Percentiles rank a stretch among this genome's conserved stretches.
These are phyloP conservation scores for Synanthedon andrenaeformis DNA, from an alignment of 2,888 invertebrate species.

Conservation along the genomic window DNA sequence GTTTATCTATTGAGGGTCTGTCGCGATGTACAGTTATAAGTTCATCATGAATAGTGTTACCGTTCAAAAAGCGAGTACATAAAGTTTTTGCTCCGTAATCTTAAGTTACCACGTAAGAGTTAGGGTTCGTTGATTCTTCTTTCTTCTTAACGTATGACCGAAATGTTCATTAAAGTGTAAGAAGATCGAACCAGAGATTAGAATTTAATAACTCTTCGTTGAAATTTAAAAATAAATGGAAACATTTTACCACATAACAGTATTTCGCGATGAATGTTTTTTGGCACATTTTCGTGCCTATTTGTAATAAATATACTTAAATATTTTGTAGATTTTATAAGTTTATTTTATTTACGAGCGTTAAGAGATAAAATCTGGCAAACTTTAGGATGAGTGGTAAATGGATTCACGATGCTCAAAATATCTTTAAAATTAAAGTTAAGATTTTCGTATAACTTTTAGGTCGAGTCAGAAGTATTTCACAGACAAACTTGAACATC, in stretches of 20 bases:
- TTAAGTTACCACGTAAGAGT: slow-evolving; percentile 69
- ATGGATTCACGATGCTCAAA: slow-evolving; percentile 56
- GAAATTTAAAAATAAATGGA: slow-evolving; percentile 56
- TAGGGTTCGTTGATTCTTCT: slow-evolving; percentile 53
- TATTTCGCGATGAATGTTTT: slow-evolving; percentile 69
- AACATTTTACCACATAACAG: slow-evolving; percentile 61
- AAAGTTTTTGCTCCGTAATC: slow-evolving; percentile 64
- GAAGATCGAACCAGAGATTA: slow-evolving; percentile 55
- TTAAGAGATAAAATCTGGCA: slow-evolving; percentile 59
- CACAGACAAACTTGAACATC: slow-evolving; percentile 17
- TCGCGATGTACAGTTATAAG: slow-evolving; percentile 45
- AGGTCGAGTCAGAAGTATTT: slow-evolving; percentile 23
- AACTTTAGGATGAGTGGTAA: slow-evolving; percentile 32
- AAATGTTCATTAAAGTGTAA: slow-evolving; percentile 37
- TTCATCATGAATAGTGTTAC: slow-evolving; percentile 56
- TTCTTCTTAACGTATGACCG: slow-evolving; percentile 24
- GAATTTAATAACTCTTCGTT: slow-evolving; percentile 55
- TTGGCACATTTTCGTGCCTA: slow-evolving; percentile 53
- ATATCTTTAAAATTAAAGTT: slow-evolving; percentile 35
- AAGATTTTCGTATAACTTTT: slow-evolving; percentile 39
- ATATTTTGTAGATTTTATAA: slow-evolving; percentile 58
- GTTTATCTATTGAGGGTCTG: slow-evolving; percentile 34
- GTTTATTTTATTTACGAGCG: slow-evolving; percentile 63
- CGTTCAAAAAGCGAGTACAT: slow-evolving; percentile 53
- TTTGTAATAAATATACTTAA: slow-evolving; percentile 46